Percentiles rank a stretch among this genome's conserved stretches.
Conservation (phyloP, 2,888 invertebrate species). For the Spialia ferax region DNA sequence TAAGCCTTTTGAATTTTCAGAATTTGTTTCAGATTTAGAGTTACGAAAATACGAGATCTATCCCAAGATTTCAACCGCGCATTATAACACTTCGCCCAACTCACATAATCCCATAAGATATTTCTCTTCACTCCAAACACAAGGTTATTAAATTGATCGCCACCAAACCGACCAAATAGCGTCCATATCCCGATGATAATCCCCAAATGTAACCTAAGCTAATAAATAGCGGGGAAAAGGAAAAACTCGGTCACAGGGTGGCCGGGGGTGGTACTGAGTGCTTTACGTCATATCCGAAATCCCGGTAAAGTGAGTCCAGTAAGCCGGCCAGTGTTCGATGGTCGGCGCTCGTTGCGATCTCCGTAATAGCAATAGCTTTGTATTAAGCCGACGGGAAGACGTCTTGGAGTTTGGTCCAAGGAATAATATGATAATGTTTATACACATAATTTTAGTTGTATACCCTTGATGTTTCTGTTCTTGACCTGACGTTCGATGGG, state of each 20-base stretch:
- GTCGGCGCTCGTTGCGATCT: conserved; percentile 73
- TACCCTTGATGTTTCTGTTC: too few species aligned
- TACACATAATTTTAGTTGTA: too few species aligned
- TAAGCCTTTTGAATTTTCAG: too few species aligned
- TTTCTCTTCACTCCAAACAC: conserved; percentile 1
- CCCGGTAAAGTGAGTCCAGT: conserved; percentile 83
- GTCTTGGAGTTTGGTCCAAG: conserved; percentile 74
- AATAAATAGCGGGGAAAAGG: conserved; percentile 70
- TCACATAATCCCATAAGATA: conserved; percentile 1
- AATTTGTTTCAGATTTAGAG: too few species aligned
- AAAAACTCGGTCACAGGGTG: conserved; percentile 78
- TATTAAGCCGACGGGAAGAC: conserved; percentile 80
- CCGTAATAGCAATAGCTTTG: conserved; percentile 86
- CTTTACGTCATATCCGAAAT: conserved; percentile 86
- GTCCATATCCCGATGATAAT: conserved; percentile 63
- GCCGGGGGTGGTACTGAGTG: conserved; percentile 65
- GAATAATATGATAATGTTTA: too few species aligned
- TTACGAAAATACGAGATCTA: conserved; percentile 1
- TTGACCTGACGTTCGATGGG: too few species aligned
- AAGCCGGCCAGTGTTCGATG: conserved; percentile 77
- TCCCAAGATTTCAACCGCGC: background rate
- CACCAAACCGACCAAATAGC: conserved; percentile 27
- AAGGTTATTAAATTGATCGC: conserved; percentile 40
- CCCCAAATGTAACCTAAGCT: conserved; percentile 75
- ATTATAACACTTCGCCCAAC: background rate